These are phyloP conservation scores for Neoitamus cyanurus DNA, from an alignment of 2,888 invertebrate species.

Conservation along the genomic window DNA sequence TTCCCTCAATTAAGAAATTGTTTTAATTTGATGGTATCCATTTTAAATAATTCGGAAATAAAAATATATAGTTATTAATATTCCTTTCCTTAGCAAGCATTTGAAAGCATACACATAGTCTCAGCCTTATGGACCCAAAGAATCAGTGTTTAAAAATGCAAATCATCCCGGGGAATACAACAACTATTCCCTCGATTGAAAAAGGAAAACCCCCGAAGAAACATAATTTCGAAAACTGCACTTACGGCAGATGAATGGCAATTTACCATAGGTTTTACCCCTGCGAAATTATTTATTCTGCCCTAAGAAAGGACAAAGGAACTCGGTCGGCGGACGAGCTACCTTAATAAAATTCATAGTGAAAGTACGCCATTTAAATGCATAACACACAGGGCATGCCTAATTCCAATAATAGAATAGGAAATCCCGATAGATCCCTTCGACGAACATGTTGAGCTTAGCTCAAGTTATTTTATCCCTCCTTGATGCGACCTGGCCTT, in stretches of 20 bases:
- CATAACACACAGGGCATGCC: conserved; percentile 67
- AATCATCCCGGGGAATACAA: not conserved
- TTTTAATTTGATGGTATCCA: too few relatives aligned
- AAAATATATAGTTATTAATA: too few relatives aligned
- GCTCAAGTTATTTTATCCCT: conserved; percentile 52
- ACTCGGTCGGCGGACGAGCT: not conserved
- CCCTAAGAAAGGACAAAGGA: not conserved
- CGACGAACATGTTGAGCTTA: conserved; percentile 51
- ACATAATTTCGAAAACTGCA: not conserved
- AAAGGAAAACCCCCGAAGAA: not conserved
- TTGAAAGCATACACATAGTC: too few relatives aligned
- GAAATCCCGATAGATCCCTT: conserved; percentile 67
- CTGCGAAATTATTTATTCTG: not conserved
- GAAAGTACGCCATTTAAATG: conserved; percentile 68
- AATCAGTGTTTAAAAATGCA: not conserved
- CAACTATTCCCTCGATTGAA: not conserved
- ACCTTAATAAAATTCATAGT: conserved; percentile 51
- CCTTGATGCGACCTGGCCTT: conserved; percentile 40
- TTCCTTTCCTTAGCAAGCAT: too few relatives aligned
- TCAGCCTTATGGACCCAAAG: too few relatives aligned
- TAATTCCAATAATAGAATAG: conserved; percentile 68
- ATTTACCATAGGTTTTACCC: not conserved
- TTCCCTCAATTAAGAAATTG: too few relatives aligned
- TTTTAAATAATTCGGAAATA: too few relatives aligned
- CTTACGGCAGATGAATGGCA: not conserved